phyloP scores from a whole-genome alignment of 2,797 vertebrate species.

The Cuniculus paca region DNA sequence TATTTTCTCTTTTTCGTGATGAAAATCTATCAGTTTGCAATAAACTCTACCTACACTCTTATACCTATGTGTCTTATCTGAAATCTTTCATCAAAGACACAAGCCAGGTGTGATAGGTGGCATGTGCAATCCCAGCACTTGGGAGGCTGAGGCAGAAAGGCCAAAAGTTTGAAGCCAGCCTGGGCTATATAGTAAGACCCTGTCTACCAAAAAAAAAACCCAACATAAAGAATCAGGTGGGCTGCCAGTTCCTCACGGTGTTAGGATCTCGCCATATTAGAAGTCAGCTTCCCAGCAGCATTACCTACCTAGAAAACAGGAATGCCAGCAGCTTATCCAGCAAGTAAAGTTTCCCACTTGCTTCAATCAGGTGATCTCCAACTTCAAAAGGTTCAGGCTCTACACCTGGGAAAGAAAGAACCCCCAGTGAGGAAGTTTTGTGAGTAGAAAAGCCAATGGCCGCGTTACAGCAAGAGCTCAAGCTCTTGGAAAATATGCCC shows the following conservation, averaged over 20 bases:
- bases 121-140: background rate
- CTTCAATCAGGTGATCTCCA: constrained; percentile 95
- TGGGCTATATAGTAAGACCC: background rate
- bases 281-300: background rate
- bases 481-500: background rate
- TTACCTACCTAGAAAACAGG: constrained; percentile 91
- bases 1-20: background rate
- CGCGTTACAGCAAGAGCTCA: background rate
- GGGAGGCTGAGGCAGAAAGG: background rate
- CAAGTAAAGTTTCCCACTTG: constrained; percentile 95
- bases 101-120: background rate
- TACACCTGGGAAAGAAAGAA: constrained; percentile 90
- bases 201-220: background rate
- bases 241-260: background rate
- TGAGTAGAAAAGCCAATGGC: background rate
- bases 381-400: constrained; percentile 98
- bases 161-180: background rate
- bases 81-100: background rate
- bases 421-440: background rate
- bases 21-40: background rate
- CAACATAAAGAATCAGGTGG: background rate
- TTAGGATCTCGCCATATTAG: background rate
- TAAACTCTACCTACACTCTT: background rate
- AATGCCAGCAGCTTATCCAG: constrained; percentile 93
- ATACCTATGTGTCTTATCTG: background rate